These are phyloP conservation scores for Alcis repandata DNA, from an alignment of 2,888 invertebrate genomes.

Conservation along the genomic window DNA sequence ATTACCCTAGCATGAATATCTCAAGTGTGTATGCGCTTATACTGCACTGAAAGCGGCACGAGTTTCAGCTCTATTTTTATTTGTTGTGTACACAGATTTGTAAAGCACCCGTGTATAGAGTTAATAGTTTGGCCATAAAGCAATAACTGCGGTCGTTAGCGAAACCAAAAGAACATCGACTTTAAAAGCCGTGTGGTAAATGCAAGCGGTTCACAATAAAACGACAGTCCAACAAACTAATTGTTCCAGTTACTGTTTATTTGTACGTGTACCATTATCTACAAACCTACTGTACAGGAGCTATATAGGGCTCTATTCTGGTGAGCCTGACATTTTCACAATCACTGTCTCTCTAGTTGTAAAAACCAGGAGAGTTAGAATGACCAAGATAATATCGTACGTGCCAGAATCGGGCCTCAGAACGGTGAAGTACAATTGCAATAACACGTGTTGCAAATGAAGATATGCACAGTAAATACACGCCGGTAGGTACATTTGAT, in stretches of 20 bases:
- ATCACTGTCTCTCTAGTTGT: too few relatives aligned
- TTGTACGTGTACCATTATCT: constrained; percentile 7
- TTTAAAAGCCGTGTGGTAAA: constrained; percentile 20
- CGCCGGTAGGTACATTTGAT: constrained; percentile 35
- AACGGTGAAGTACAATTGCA: constrained; percentile 32
- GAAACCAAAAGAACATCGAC: constrained; percentile 20
- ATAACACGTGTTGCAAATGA: constrained; percentile 55
- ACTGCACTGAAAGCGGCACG: not conserved
- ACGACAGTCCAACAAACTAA: constrained; percentile 15
- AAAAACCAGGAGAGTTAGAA: too few relatives aligned
- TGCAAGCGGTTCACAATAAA: constrained; percentile 16
- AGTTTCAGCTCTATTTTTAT: not conserved
- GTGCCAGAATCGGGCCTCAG: not conserved
- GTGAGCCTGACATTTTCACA: too few relatives aligned
- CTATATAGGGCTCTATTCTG: too few relatives aligned
- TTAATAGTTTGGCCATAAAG: constrained; percentile 14
- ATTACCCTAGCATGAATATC: not conserved
- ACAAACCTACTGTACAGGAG: constrained; percentile 25
- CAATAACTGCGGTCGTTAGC: constrained; percentile 22
- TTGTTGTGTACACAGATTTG: constrained; percentile 4
- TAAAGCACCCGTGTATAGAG: not conserved
- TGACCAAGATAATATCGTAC: too few relatives aligned
- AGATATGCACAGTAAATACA: constrained; percentile 42
- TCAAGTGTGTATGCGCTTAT: constrained; percentile 1
- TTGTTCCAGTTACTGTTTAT: constrained; percentile 20